Evolutionary conservation across 2,113 vertebrate species (phyloP).

Genomic region (Phyllopteryx taeniolatus): DNA sequence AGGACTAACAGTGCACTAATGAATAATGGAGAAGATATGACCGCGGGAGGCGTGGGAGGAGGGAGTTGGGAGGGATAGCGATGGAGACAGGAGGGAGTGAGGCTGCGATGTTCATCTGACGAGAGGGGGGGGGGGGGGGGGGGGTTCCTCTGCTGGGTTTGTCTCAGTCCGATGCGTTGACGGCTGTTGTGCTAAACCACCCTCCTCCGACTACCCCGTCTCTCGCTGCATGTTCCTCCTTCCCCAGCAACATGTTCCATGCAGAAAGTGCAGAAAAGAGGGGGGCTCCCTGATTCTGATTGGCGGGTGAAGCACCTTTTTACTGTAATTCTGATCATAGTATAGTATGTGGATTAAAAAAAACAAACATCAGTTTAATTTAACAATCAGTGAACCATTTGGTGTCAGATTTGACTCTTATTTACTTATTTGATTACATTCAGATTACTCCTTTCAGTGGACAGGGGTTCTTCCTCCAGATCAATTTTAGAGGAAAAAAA

Average conservation of each 20-base stretch:
- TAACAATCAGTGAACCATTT: background rate
- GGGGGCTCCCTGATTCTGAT: slow-evolving; percentile 56
- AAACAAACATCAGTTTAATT: background rate
- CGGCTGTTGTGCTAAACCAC: slow-evolving; percentile 31
- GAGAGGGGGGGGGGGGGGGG: slow-evolving; percentile 76
- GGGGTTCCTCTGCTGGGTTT: slow-evolving; percentile 76
- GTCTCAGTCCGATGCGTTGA: slow-evolving; percentile 65
- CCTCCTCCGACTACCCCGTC: slow-evolving; percentile 13
- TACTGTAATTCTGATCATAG: background rate
- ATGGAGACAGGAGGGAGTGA: slow-evolving; percentile 50
- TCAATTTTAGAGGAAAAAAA: background rate
- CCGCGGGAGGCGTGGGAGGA: slow-evolving; percentile 36
- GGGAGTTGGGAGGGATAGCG: slow-evolving; percentile 27
- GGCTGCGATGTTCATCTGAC: slow-evolving; percentile 71
- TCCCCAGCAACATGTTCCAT: slow-evolving; percentile 66
- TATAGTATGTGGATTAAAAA: too few species aligned
- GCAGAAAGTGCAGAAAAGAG: slow-evolving; percentile 71
- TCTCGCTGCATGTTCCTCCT: slow-evolving; percentile 8
- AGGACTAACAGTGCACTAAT: slow-evolving; percentile 54
- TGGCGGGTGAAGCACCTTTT: background rate
- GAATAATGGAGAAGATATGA: slow-evolving; percentile 71
- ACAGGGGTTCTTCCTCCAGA: background rate
- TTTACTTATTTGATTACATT: background rate
- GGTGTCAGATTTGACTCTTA: background rate
- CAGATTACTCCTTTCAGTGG: background rate